Percentiles rank a stretch among this genome's conserved stretches.
These are phyloP conservation scores for Pogonocherus hispidulus DNA, from an alignment of 2,888 invertebrate genomes.

Conservation along the genomic window DNA sequence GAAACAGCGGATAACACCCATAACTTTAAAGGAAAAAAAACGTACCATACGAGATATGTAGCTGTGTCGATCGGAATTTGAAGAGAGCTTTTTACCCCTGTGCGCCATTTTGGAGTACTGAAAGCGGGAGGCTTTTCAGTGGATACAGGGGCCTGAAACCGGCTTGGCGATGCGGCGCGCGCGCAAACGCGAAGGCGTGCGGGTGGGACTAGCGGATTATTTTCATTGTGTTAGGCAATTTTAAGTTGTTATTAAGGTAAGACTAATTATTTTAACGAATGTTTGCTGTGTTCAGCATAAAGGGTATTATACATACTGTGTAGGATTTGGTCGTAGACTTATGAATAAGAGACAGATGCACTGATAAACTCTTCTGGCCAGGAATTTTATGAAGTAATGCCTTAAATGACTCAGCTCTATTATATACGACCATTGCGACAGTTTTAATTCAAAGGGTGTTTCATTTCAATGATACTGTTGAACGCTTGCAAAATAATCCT, in stretches of 20 bases:
- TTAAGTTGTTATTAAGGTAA: slow-evolving; percentile 15
- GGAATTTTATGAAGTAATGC: too few species aligned
- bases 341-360: neutral
- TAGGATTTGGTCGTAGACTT: neutral
- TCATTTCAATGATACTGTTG: too few species aligned
- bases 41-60: slow-evolving; percentile 65
- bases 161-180: slow-evolving; percentile 27
- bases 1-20: neutral
- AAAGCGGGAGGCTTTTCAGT: slow-evolving; percentile 48
- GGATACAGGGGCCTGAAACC: slow-evolving; percentile 31
- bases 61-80: slow-evolving; percentile 55
- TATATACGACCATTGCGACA: too few species aligned
- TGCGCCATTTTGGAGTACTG: slow-evolving; percentile 64
- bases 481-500: too few species aligned
- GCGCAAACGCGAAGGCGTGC: slow-evolving; percentile 9
- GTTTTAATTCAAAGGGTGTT: too few species aligned
- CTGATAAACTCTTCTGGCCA: neutral
- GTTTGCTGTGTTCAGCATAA: neutral
- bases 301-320: neutral
- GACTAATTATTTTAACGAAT: slow-evolving; percentile 25
- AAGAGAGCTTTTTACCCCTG: slow-evolving; percentile 57
- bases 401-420: too few species aligned
- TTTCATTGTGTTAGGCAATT: slow-evolving; percentile 16
- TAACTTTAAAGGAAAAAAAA: slow-evolving; percentile 33
- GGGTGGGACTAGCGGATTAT: neutral